These are phyloP conservation scores for Pelosia muscerda DNA, from an alignment of 2,888 invertebrate species.

Conservation along the genomic window DNA sequence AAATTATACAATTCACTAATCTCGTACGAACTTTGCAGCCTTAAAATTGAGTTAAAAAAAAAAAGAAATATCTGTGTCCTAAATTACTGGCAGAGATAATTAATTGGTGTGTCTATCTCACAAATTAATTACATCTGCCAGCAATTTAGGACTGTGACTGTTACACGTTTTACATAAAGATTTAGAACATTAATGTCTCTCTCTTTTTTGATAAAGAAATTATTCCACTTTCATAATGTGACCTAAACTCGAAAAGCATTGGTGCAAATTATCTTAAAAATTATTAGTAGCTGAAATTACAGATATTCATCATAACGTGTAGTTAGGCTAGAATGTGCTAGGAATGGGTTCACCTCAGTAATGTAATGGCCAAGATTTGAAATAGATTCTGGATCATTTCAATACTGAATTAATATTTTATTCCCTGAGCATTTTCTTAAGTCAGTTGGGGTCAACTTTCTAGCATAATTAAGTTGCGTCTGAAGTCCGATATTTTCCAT, in stretches of 20 bases:
- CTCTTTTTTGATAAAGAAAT: background rate
- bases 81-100: conserved; percentile 2
- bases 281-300: no score
- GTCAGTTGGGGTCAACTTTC: no score
- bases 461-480: no score
- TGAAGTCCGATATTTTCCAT: no score
- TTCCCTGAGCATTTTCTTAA: no score
- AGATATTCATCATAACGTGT: no score
- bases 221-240: background rate
- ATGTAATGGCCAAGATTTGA: no score
- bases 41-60: background rate
- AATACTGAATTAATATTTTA: no score
- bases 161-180: conserved; percentile 4
- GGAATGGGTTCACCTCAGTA: no score
- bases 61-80: conserved; percentile 1
- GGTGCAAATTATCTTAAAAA: background rate
- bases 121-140: conserved; percentile 2
- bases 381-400: no score
- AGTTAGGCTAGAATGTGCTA: no score
- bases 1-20: background rate
- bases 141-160: background rate
- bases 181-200: conserved; percentile 2
- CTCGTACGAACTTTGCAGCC: background rate
- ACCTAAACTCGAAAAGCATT: background rate
- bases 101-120: background rate